Evolutionary conservation across 2,888 invertebrate species (phyloP).

Genomic region (Philonicus albiceps): DNA sequence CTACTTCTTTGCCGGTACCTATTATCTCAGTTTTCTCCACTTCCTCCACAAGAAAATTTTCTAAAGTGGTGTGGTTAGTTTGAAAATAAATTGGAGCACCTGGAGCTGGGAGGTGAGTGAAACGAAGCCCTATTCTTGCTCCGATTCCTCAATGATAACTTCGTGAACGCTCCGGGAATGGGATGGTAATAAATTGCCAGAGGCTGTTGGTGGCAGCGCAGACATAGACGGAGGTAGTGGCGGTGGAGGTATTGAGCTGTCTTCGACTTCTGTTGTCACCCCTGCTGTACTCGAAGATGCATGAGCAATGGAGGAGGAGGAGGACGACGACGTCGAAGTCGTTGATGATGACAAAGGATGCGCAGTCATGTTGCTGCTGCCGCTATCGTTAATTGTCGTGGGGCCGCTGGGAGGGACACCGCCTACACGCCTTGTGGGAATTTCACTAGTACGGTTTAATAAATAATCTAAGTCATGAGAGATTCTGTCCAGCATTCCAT

Average conservation of each 20-base stretch:
- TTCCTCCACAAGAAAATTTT: background rate
- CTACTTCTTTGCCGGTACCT: background rate
- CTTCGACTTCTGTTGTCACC: constrained; percentile 42
- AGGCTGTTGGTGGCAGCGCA: constrained; percentile 32
- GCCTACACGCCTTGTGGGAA: constrained; percentile 10
- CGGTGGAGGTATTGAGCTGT: constrained; percentile 31
- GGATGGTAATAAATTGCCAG: constrained; percentile 16
- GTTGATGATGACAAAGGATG: background rate
- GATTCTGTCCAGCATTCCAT: constrained; percentile 80
- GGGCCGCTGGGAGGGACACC: background rate
- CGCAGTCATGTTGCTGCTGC: background rate
- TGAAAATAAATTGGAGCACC: background rate
- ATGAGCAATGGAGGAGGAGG: background rate
- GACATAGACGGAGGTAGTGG: constrained; percentile 40
- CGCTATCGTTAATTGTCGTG: constrained; percentile 10
- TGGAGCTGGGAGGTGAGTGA: background rate
- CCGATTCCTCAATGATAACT: constrained; percentile 55
- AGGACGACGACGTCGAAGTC: background rate
- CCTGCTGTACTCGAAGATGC: background rate
- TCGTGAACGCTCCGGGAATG: constrained; percentile 53
- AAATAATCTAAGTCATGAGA: constrained; percentile 84
- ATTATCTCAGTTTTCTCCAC: background rate
- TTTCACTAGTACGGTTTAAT: constrained; percentile 68
- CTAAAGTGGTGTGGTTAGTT: background rate
- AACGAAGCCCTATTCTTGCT: constrained; percentile 51